These are phyloP conservation scores for Parus major DNA, from an alignment of 2,113 vertebrate genomes.

Conservation along the genomic window DNA sequence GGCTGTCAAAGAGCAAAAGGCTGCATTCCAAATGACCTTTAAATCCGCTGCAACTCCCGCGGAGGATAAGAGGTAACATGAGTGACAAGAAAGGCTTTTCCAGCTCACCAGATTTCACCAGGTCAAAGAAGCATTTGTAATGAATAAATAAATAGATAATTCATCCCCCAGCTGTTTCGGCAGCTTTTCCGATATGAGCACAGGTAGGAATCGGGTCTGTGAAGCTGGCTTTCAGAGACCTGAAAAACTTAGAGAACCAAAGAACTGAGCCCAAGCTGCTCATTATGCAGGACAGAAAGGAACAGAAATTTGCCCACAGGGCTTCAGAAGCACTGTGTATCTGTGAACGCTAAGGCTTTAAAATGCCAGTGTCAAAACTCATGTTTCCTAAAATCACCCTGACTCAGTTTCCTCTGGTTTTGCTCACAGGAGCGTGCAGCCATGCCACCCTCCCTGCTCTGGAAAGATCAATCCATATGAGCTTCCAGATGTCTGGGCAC, in stretches of 20 bases:
- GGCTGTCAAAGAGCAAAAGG: conserved; percentile 55
- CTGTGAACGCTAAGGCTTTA: neutral
- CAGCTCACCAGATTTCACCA: neutral
- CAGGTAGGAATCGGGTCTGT: neutral
- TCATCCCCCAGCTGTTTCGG: neutral
- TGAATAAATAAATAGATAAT: conserved; percentile 58
- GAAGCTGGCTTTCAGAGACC: neutral
- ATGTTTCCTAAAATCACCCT: neutral
- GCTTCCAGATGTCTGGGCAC: neutral
- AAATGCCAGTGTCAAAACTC: neutral
- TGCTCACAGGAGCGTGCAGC: neutral
- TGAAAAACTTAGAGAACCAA: neutral
- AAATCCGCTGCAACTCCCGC: neutral
- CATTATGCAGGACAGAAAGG: neutral
- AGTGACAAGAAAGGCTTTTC: conserved; percentile 41
- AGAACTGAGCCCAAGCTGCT: neutral
- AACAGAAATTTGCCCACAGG: neutral
- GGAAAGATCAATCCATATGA: neutral
- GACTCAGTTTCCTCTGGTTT: neutral
- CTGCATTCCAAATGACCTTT: conserved; percentile 63
- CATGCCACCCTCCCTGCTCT: neutral
- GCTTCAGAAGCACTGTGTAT: neutral
- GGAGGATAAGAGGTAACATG: neutral
- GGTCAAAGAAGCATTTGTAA: conserved; percentile 20
- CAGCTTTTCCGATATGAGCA: neutral